phyloP scores from a whole-genome alignment of 2,888 invertebrate genomes.

The Brachyopa scutellaris region DNA sequence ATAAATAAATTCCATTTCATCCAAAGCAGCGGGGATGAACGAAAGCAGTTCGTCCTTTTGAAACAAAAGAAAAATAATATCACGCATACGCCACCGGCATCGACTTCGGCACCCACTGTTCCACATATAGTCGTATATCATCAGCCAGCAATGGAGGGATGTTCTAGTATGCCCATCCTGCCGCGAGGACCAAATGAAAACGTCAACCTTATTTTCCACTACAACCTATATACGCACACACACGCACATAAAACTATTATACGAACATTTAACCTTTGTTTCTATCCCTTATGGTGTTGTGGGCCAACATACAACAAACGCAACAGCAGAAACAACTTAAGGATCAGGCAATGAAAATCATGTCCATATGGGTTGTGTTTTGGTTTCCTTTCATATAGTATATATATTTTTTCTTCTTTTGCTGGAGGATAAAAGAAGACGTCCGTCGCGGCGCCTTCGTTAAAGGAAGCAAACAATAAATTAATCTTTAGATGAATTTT shows the following conservation, averaged over 20 bases:
- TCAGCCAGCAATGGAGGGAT: slow-evolving; percentile 17
- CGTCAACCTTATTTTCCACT: slow-evolving; percentile 50
- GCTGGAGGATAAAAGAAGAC: slow-evolving; percentile 11
- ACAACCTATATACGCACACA: not conserved
- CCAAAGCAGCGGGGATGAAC: not conserved
- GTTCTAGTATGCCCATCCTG: not conserved
- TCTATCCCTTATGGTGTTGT: slow-evolving; percentile 21
- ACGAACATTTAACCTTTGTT: slow-evolving; percentile 62
- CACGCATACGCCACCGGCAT: slow-evolving; percentile 62
- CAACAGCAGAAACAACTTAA: slow-evolving; percentile 41
- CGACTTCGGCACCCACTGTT: slow-evolving; percentile 8
- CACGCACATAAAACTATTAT: slow-evolving; percentile 38
- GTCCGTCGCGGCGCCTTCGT: slow-evolving; percentile 1
- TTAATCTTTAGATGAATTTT: slow-evolving; percentile 65
- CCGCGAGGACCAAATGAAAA: slow-evolving; percentile 41
- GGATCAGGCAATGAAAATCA: slow-evolving; percentile 64
- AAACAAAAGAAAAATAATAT: slow-evolving; percentile 29
- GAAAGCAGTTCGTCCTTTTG: not conserved
- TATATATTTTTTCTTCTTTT: too few relatives aligned
- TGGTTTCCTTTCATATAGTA: too few relatives aligned
- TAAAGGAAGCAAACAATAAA: slow-evolving; percentile 58
- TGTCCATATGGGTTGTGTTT: slow-evolving; percentile 59
- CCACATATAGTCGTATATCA: too few relatives aligned
- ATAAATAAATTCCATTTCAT: slow-evolving; percentile 25
- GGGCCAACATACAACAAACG: slow-evolving; percentile 16